phyloP scores from a whole-genome alignment of 2,888 invertebrate genomes.

The Platypus cylindrus region DNA sequence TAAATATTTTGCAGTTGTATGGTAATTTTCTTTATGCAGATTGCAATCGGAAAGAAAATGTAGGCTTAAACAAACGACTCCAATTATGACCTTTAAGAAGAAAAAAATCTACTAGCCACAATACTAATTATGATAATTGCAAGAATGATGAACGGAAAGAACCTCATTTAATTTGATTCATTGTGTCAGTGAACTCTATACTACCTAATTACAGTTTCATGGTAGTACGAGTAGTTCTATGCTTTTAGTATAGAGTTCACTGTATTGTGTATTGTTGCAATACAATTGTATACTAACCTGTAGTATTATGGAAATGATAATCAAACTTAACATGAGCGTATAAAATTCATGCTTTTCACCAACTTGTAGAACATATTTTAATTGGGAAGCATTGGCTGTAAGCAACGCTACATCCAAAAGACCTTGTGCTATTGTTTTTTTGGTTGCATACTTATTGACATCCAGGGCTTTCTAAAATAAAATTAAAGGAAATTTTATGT shows the following conservation, averaged over 20 bases:
- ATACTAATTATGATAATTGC: no score
- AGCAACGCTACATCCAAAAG: conserved; percentile 79
- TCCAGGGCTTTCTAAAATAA: conserved; percentile 59
- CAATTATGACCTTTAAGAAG: conserved; percentile 53
- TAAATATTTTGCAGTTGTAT: conserved; percentile 52
- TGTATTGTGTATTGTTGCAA: neutral
- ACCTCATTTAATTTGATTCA: no score
- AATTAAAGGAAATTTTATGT: no score
- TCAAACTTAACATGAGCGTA: conserved; percentile 63
- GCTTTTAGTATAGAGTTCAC: no score
- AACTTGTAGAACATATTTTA: conserved; percentile 76
- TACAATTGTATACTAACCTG: conserved; percentile 48
- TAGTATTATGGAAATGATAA: conserved; percentile 68
- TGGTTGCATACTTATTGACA: conserved; percentile 81
- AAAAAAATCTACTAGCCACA: no score
- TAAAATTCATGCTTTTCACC: conserved; percentile 80
- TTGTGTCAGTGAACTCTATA: no score
- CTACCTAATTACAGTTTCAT: no score
- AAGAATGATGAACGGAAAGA: no score
- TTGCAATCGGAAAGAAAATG: conserved; percentile 67
- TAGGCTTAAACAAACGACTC: conserved; percentile 56
- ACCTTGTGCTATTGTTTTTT: conserved; percentile 85
- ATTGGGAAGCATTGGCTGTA: conserved; percentile 78
- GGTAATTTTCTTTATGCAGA: conserved; percentile 57
- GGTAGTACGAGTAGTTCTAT: no score